A percentile compares a stretch with the other conserved stretches of the same genome.
These are phyloP conservation scores for Nibea albiflora DNA, from an alignment of 2,113 vertebrate species.

Conservation along the genomic window DNA sequence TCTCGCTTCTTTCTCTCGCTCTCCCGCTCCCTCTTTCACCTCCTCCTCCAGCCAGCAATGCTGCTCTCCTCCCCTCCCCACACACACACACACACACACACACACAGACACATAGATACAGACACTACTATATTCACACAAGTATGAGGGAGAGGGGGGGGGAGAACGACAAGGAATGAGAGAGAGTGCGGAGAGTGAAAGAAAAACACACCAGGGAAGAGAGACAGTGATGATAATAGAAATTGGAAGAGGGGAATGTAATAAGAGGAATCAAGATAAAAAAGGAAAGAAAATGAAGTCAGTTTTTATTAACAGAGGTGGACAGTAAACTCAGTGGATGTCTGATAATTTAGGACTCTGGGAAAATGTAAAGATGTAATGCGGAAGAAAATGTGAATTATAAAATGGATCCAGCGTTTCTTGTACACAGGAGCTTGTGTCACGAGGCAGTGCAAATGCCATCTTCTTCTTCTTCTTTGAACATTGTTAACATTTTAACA, in stretches of 20 bases:
- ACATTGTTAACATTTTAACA: not conserved
- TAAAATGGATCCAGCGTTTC: too few relatives aligned
- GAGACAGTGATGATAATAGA: conserved; percentile 25
- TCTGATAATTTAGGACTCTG: conserved; percentile 1
- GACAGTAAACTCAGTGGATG: not conserved
- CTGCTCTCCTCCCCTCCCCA: conserved; percentile 69
- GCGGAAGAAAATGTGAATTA: not conserved
- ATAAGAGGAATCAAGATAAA: conserved; percentile 15
- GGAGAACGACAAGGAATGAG: conserved; percentile 20
- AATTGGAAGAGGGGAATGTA: conserved; percentile 16
- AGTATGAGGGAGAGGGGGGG: conserved; percentile 35
- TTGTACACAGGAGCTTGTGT: not conserved
- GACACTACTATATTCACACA: conserved; percentile 62
- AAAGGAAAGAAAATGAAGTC: not conserved
- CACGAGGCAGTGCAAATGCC: not conserved
- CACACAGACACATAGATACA: conserved; percentile 50
- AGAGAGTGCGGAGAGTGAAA: conserved; percentile 19
- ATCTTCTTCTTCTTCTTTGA: not conserved
- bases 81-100: conserved; percentile 41
- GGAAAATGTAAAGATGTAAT: not conserved
- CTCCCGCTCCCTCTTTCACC: conserved; percentile 60
- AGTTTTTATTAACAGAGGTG: not conserved
- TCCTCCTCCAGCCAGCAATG: conserved; percentile 69
- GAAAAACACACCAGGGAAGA: conserved; percentile 46
- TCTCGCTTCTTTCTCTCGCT: conserved; percentile 52